These are phyloP conservation scores for Callopanchax toddi DNA, from an alignment of 2,113 vertebrate species.

Conservation along the genomic window DNA sequence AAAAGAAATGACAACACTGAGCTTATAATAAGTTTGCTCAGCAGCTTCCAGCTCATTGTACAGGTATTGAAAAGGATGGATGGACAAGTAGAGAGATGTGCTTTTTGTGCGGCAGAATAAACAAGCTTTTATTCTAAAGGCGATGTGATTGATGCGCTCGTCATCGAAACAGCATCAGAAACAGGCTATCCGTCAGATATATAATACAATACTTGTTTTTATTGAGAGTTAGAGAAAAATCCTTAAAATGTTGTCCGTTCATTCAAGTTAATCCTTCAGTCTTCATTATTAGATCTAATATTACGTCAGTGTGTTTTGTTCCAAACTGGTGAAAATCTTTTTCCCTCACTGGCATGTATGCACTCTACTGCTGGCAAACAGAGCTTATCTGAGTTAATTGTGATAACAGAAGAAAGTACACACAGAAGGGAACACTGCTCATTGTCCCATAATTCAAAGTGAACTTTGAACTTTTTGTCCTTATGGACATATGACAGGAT, in stretches of 20 bases:
- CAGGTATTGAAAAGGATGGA: not conserved
- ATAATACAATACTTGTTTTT: no score
- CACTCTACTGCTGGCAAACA: conserved; percentile 2
- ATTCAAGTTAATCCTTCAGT: no score
- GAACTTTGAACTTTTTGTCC: not conserved
- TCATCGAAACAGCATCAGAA: not conserved
- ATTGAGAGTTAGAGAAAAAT: no score
- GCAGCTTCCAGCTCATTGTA: not conserved
- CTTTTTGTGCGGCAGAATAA: not conserved
- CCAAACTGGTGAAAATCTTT: not conserved
- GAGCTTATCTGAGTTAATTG: conserved; percentile 12
- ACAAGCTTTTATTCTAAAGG: not conserved
- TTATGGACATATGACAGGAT: no score
- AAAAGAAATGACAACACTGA: not conserved
- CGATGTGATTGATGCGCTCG: not conserved
- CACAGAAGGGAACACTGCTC: not conserved
- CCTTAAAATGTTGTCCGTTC: no score
- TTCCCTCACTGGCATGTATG: not conserved
- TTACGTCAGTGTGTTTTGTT: no score
- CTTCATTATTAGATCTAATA: no score
- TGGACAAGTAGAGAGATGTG: not conserved
- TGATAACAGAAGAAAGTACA: conserved; percentile 9
- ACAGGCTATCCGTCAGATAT: not conserved
- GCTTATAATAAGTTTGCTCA: not conserved
- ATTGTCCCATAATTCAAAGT: not conserved